Evolutionary conservation across 2,888 invertebrate species (phyloP), one percentile per base, ranked within the genome.

Genomic region (Diachrysia chrysitis): DNA sequence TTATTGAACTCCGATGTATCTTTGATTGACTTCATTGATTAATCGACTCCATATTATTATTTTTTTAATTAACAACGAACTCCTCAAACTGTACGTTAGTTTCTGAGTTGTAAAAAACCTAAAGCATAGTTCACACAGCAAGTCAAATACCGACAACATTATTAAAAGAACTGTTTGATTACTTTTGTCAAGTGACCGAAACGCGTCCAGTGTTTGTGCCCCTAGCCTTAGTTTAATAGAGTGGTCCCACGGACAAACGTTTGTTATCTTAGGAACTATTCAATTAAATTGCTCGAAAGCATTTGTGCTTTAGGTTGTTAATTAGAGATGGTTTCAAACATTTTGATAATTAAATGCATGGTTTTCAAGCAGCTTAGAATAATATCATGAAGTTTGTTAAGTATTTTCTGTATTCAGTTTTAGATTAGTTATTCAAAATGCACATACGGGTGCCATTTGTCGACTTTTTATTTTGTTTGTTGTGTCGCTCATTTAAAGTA

Each of bases 271-370:
- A 61, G 23, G 62, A 71, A 77, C 77, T 56, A 56, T 53, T 58
- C 51, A 79, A 71, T 67, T 74, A 71, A 74, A 74, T 71, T 16
- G 21, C 48, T 51, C 19, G 67, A 71, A 74, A 76, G 67, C 76
- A 74, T 71, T 71, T 57, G 19, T 51, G 21, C 48, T 21, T 51
- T 21, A 17, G 19, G 19, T 21, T 51, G 21, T 51, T 51, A 51
- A 51, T 51, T 51, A 51, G 19, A 21, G 21, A 51, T 12, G 48
- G 19, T 21, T 9, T 6, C 19, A 16, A 21, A 51, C 48, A 51
- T 51, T 51, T 19, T 51, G 42, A n/a, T n/a, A 37, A 14, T 37
- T n/a, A n/a, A 42, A 42, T n/a, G 42, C 42, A 42, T n/a, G 1
- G 42, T 42, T 42, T 42, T 7, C 42, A 4, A 16, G 42, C 0